Percentiles rank a stretch among this genome's conserved stretches.
Evolutionary conservation across 2,797 vertebrate species (phyloP).

Genomic region (Rhinophrynus dorsalis): DNA sequence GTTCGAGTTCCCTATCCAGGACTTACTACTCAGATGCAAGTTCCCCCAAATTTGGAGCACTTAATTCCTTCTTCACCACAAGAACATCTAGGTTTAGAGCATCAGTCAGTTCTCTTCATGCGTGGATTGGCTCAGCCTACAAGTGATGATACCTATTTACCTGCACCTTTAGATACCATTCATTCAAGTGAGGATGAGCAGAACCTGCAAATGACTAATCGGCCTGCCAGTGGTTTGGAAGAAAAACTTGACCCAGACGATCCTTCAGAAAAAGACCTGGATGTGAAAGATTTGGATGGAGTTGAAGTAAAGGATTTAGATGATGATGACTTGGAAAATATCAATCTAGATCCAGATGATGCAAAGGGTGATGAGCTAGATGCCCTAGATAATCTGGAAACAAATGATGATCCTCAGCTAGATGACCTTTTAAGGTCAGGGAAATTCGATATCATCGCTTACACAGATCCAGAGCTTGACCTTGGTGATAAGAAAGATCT

Average conservation of each 20-base stretch:
- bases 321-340: constrained; percentile 94
- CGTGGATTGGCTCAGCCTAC: constrained; percentile 83
- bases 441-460: constrained; percentile 97
- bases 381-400: constrained; percentile 81
- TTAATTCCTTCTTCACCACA: constrained; percentile 70
- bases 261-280: constrained; percentile 83
- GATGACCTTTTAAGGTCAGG: constrained; percentile 93
- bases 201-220: constrained; percentile 56
- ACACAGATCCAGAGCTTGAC: constrained; percentile 94
- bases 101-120: constrained; percentile 73
- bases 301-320: constrained; percentile 97
- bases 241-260: constrained; percentile 94
- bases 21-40: constrained; percentile 67
- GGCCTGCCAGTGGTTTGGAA: constrained; percentile 71
- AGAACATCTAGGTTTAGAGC: constrained; percentile 67
- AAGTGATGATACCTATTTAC: constrained; percentile 73
- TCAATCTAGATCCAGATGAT: constrained; percentile 94
- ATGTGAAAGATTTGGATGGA: constrained; percentile 92
- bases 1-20: constrained; percentile 64
- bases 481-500: constrained; percentile 92
- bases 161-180: constrained; percentile 63
- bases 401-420: constrained; percentile 94
- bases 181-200: constrained; percentile 65
- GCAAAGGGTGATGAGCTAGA: constrained; percentile 91
- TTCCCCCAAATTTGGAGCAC: constrained; percentile 81